Base-by-base conservation (phyloP, 2,888 invertebrate species). In the Pyrocoelia pectoralis region DNA sequence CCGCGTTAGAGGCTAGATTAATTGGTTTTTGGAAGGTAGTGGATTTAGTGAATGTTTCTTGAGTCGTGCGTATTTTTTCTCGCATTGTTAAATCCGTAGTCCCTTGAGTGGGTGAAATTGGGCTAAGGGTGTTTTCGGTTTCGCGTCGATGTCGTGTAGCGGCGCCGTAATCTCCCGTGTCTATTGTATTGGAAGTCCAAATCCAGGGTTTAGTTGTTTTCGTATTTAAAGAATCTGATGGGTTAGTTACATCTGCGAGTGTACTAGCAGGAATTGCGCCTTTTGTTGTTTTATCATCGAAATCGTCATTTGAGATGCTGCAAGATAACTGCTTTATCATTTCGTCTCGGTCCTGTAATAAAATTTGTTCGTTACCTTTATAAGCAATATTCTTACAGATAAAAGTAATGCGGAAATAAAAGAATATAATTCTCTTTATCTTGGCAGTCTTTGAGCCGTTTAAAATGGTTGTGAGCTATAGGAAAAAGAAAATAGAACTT, bases 301-400 rank as follows among this genome's bases (percentile, higher is more conserved):
- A 72, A 54, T 76, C 72, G 50, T 84, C 84, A 57, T 84, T 83
- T 62, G 83, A 82, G 63, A 86, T 85, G 9, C 81, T 79, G 73
- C 89, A 89, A 1, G 87, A 85, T 17, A 89, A 79, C 67, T 87
- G 85, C 70, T 81, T 83, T 40, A 88, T 80, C 68, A 89, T 83
- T 51, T 87, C 85, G 73, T 87, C 87, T 1, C 85, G 85, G 81
- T 88, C 86, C 88, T 88, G 81, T 62, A 77, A 80, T 68, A 68
- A 64, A 59, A 64, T 68, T 51, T 40, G 29, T 57, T 51, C 29
- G 41, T 18, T 40, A 51, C 17, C 50, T 41, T 56, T 50, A 24
- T 49, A 38, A 49, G 19, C n/a, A n/a, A n/a, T n/a, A n/a, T n/a
- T n/a, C n/a, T n/a, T n/a, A 46, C 17, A 12, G 49, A 33, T 50